A percentile compares a stretch with the other conserved stretches of the same genome.
Evolutionary conservation across 2,113 vertebrate species (phyloP).

Genomic region (Cheilinus undulatus): DNA sequence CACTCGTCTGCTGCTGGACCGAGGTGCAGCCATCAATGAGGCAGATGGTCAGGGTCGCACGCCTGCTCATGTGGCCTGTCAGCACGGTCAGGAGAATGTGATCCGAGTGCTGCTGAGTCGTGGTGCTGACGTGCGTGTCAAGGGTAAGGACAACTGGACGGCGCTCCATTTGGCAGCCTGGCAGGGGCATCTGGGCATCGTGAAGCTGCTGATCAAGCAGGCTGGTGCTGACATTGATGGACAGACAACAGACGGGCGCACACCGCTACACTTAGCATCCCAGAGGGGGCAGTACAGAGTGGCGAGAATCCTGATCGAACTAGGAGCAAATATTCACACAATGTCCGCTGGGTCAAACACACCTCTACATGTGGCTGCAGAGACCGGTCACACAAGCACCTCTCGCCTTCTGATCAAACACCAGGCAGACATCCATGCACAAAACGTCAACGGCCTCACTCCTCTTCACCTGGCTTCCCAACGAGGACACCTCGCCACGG

Average conservation of each 20-base stretch:
- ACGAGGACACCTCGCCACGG: constrained; percentile 88
- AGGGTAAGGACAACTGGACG: constrained; percentile 92
- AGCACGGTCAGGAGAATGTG: constrained; percentile 93
- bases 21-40: constrained; percentile 86
- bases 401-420: constrained; percentile 93
- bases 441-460: constrained; percentile 83
- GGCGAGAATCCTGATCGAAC: constrained; percentile 92
- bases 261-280: constrained; percentile 92
- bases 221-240: constrained; percentile 85
- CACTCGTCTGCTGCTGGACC: constrained; percentile 91
- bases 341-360: constrained; percentile 79
- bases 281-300: constrained; percentile 95
- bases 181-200: constrained; percentile 94
- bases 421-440: constrained; percentile 80
- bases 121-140: constrained; percentile 84
- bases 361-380: constrained; percentile 91
- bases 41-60: constrained; percentile 93
- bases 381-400: constrained; percentile 95
- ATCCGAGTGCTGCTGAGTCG: constrained; percentile 91
- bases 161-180: constrained; percentile 94
- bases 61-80: constrained; percentile 93
- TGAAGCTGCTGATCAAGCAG: constrained; percentile 93
- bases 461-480: constrained; percentile 91
- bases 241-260: constrained; percentile 90
- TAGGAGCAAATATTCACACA: constrained; percentile 85